These are phyloP conservation scores for Cyprinodon tularosa DNA, from an alignment of 2,113 vertebrate species.

Conservation along the genomic window DNA sequence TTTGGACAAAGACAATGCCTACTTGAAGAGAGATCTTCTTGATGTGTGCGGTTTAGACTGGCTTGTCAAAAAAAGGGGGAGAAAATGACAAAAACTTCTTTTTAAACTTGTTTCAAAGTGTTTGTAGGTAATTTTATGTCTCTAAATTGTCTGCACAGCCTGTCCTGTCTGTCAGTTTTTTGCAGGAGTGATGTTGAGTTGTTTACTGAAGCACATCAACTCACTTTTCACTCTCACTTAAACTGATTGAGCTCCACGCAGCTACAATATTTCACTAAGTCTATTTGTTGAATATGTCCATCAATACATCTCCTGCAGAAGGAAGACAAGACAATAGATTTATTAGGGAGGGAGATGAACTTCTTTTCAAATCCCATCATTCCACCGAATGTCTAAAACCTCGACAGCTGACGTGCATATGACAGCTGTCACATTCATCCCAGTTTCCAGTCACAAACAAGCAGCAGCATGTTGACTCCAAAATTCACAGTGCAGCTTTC, in stretches of 20 bases:
- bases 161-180: conserved; percentile 71
- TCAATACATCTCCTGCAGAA: conserved; percentile 66
- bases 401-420: conserved; percentile 71
- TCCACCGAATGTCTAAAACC: conserved; percentile 66
- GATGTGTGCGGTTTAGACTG: conserved; percentile 51
- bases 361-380: conserved; percentile 76
- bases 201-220: conserved; percentile 77
- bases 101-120: conserved; percentile 55
- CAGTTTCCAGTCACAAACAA: conserved; percentile 65
- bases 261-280: conserved; percentile 62
- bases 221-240: conserved; percentile 78
- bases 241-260: conserved; percentile 69
- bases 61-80: conserved; percentile 52
- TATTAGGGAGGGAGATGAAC: conserved; percentile 78
- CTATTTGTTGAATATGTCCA: conserved; percentile 72
- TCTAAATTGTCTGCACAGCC: conserved; percentile 64
- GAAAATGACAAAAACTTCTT: conserved; percentile 41
- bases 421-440: conserved; percentile 77
- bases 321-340: conserved; percentile 76
- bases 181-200: conserved; percentile 69
- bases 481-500: conserved; percentile 64
- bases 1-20: conserved; percentile 52
- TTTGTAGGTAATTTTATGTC: conserved; percentile 74
- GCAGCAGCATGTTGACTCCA: conserved; percentile 52
- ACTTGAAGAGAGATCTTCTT: conserved; percentile 48